phyloP scores from a whole-genome alignment of 2,888 invertebrate species.

The Catonia carolina region DNA sequence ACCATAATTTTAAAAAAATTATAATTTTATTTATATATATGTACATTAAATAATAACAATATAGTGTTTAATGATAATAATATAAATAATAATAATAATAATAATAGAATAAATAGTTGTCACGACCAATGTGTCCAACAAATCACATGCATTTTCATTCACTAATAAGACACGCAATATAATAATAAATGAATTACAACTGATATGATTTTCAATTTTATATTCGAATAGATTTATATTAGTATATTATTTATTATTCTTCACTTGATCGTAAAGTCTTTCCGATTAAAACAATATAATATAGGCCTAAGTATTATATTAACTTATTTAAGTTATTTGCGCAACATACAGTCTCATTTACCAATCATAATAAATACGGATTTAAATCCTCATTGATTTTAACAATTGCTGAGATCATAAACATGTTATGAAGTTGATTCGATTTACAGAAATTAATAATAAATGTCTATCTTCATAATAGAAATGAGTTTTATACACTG shows the following conservation, averaged over 20 bases:
- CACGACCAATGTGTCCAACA: slow-evolving; percentile 7
- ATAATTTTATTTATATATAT: too few relatives aligned
- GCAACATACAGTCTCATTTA: slow-evolving; percentile 6
- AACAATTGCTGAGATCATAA: slow-evolving; percentile 11
- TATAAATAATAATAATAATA: too few relatives aligned
- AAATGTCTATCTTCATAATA: slow-evolving; percentile 1
- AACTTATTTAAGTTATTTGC: background rate
- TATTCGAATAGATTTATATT: too few relatives aligned
- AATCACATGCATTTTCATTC: slow-evolving; percentile 2
- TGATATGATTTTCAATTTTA: slow-evolving; percentile 2
- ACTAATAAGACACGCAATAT: slow-evolving; percentile 14
- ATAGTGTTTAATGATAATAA: too few relatives aligned
- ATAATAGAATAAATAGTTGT: background rate
- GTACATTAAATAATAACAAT: too few relatives aligned
- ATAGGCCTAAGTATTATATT: too few relatives aligned
- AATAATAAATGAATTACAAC: slow-evolving; percentile 1
- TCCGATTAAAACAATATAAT: too few relatives aligned
- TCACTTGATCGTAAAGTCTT: too few relatives aligned
- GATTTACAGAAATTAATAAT: background rate
- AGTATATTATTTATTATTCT: too few relatives aligned
- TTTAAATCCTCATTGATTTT: slow-evolving; percentile 7
- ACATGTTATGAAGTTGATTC: slow-evolving; percentile 5
- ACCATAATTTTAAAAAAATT: too few relatives aligned
- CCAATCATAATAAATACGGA: slow-evolving; percentile 8
- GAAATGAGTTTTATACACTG: slow-evolving; percentile 5